Percentiles rank a stretch among this genome's conserved stretches.
phyloP scores from a whole-genome alignment of 2,797 vertebrate genomes.

The Hydrophis major region DNA sequence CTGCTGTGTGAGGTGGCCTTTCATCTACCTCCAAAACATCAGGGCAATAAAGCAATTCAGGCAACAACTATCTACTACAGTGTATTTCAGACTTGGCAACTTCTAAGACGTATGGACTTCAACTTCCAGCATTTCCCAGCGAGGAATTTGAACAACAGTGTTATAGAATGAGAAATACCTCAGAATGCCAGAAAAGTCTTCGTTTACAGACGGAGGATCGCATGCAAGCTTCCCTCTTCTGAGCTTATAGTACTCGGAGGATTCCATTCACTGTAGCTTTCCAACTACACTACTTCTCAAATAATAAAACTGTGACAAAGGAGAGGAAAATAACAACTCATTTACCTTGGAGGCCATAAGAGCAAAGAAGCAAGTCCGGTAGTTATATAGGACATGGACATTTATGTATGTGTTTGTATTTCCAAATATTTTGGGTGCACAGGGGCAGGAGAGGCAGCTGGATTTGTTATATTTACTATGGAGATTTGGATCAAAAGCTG shows the following conservation, averaged over 20 bases:
- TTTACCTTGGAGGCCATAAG: neutral
- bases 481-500: slow-evolving; percentile 61
- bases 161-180: neutral
- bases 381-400: neutral
- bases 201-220: neutral
- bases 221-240: neutral
- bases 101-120: neutral
- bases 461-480: slow-evolving; percentile 58
- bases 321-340: neutral
- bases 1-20: neutral
- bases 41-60: neutral
- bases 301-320: neutral
- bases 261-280: neutral
- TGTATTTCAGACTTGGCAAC: neutral
- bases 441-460: slow-evolving; percentile 40
- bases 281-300: neutral
- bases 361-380: neutral
- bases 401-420: neutral
- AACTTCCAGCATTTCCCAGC: neutral
- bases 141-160: neutral
- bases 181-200: neutral
- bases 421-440: slow-evolving; percentile 1
- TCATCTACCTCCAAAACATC: neutral
- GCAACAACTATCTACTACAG: neutral
- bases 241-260: neutral